Evolutionary conservation across 1,140 invertebrate species (phyloP).

Genomic region (Elysia chlorotica): DNA sequence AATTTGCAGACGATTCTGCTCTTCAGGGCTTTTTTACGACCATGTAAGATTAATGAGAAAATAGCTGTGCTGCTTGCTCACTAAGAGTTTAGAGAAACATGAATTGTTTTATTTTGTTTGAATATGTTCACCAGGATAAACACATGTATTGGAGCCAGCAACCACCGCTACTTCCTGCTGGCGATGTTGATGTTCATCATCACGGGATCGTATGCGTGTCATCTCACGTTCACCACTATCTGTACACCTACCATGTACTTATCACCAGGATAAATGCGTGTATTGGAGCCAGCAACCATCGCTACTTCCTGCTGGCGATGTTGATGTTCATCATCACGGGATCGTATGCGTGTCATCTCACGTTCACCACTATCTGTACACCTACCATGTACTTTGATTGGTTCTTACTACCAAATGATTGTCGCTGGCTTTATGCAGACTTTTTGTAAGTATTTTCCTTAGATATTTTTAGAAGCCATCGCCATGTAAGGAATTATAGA

Average conservation of each 20-base stretch:
- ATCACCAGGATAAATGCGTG: slow-evolving; percentile 54
- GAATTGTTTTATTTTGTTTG: too few relatives aligned
- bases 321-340: slow-evolving; percentile 48
- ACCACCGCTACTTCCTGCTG: slow-evolving; percentile 49
- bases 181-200: slow-evolving; percentile 49
- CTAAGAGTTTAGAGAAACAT: too few relatives aligned
- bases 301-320: slow-evolving; percentile 47
- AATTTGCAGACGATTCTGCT: too few relatives aligned
- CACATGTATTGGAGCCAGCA: slow-evolving; percentile 51
- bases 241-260: slow-evolving; percentile 54
- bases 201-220: slow-evolving; percentile 47
- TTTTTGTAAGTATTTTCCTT: slow-evolving; percentile 46
- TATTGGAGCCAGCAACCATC: slow-evolving; percentile 53
- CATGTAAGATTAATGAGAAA: too few relatives aligned
- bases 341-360: slow-evolving; percentile 50
- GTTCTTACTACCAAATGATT: slow-evolving; percentile 54
- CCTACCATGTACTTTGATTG: slow-evolving; percentile 54
- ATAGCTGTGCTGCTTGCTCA: too few relatives aligned
- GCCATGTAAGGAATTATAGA: too few relatives aligned
- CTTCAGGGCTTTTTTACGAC: too few relatives aligned
- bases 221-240: slow-evolving; percentile 55
- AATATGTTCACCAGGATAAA: slow-evolving; percentile 51
- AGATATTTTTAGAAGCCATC: too few relatives aligned
- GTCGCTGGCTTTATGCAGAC: slow-evolving; percentile 51
- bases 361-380: slow-evolving; percentile 57